Evolutionary conservation across 2,888 invertebrate species (phyloP).

Genomic region (Ophraella communa): DNA sequence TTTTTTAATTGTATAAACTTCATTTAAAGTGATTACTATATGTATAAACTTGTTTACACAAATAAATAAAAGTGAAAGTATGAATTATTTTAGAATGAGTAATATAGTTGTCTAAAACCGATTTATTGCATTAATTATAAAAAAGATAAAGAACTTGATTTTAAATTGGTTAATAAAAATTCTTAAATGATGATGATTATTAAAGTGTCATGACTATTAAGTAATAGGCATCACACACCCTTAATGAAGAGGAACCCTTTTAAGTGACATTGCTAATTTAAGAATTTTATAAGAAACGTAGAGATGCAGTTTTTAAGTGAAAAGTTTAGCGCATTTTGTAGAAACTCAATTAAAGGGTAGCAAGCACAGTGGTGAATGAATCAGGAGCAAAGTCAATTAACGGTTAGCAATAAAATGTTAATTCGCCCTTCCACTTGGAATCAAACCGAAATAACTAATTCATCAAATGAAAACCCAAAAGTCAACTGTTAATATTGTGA

Average conservation of each 20-base stretch:
- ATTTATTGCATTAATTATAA: too few relatives aligned
- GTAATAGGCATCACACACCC: background rate
- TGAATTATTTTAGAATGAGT: background rate
- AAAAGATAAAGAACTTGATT: too few relatives aligned
- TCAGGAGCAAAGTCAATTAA: constrained; percentile 33
- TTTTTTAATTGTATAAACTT: constrained; percentile 1
- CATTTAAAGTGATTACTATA: background rate
- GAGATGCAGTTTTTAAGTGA: background rate
- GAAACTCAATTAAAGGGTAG: constrained; percentile 25
- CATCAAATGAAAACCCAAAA: constrained; percentile 46
- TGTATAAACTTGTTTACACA: too few relatives aligned
- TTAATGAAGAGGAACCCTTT: background rate
- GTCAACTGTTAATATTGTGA: constrained; percentile 41
- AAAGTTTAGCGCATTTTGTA: constrained; percentile 12
- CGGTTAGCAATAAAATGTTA: constrained; percentile 35
- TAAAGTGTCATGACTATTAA: background rate
- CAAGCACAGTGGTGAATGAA: constrained; percentile 18
- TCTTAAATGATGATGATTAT: background rate
- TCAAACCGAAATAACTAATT: constrained; percentile 43
- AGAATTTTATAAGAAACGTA: constrained; percentile 3
- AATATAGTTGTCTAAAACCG: background rate
- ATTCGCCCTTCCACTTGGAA: constrained; percentile 34
- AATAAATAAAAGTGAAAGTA: background rate
- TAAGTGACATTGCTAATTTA: background rate
- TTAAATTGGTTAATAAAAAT: too few relatives aligned